Evolutionary conservation across 2,888 invertebrate species (phyloP).

Genomic region (Hymenopus coronatus): DNA sequence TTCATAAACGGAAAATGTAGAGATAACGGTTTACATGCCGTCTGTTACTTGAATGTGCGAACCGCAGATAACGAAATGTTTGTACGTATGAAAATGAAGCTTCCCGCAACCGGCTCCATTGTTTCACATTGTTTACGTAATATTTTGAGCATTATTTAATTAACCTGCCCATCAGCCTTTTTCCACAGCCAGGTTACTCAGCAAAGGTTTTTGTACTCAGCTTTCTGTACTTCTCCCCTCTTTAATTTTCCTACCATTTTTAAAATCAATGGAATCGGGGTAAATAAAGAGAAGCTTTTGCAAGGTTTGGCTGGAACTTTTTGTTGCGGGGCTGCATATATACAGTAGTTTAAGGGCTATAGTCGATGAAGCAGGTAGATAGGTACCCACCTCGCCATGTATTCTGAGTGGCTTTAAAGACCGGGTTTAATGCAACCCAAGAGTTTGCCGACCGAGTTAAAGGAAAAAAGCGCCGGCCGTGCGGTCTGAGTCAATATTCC

Average conservation of each 20-base stretch:
- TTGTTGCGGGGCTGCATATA: background rate
- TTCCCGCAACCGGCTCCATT: too few relatives aligned
- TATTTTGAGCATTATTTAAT: too few relatives aligned
- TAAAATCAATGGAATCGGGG: background rate
- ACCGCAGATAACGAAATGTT: too few relatives aligned
- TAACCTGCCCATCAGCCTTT: too few relatives aligned
- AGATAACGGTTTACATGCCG: background rate
- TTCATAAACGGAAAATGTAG: background rate
- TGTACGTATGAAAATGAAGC: too few relatives aligned
- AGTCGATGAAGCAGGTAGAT: background rate
- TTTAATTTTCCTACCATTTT: background rate
- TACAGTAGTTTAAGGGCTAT: background rate
- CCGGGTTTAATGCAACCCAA: background rate
- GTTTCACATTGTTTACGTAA: too few relatives aligned
- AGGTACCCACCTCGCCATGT: background rate
- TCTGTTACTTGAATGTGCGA: background rate
- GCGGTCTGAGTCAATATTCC: background rate
- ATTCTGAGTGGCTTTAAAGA: background rate
- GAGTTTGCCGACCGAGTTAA: background rate
- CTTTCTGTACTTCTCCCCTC: background rate
- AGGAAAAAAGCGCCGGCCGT: background rate
- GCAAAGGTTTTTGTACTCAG: background rate
- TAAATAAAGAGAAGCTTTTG: background rate
- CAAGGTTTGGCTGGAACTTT: background rate
- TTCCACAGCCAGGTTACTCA: too few relatives aligned